A percentile compares a stretch with the other conserved stretches of the same genome.
These are phyloP conservation scores for Prunella fulvescens DNA, from an alignment of 2,113 vertebrate species.

Conservation along the genomic window DNA sequence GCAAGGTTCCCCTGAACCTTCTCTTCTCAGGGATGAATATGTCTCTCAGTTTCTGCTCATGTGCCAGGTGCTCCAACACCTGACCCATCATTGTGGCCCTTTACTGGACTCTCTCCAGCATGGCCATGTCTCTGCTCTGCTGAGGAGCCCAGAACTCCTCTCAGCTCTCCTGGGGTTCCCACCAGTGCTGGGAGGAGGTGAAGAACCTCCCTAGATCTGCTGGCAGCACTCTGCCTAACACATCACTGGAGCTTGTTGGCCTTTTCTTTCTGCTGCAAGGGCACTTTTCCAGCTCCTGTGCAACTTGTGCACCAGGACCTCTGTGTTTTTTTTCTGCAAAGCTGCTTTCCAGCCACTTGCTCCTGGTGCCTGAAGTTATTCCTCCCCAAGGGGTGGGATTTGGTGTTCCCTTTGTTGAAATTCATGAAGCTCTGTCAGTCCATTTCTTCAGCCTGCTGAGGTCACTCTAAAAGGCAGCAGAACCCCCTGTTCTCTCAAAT, in stretches of 20 bases:
- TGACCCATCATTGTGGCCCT: not conserved
- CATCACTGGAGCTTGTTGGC: not conserved
- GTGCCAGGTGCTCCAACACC: not conserved
- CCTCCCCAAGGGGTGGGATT: not conserved
- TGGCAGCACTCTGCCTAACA: not conserved
- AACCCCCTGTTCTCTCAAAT: not conserved
- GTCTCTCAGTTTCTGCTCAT: not conserved
- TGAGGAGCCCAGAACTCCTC: not conserved
- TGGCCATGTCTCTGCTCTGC: not conserved
- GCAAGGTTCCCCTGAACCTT: not conserved
- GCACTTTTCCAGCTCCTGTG: not conserved
- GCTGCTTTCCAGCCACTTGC: not conserved
- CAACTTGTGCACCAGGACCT: not conserved
- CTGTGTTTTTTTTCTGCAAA: not conserved
- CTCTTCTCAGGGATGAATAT: not conserved
- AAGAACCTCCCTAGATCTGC: not conserved
- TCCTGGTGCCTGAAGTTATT: not conserved
- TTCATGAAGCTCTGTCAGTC: not conserved
- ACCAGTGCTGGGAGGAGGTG: not conserved
- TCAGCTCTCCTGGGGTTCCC: not conserved
- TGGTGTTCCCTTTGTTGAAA: not conserved
- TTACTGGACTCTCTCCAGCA: not conserved
- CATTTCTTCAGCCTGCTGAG: not conserved
- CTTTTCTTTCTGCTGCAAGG: not conserved
- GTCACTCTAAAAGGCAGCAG: not conserved